Conservation (phyloP, 2,797 vertebrate genomes). For the Argya squamiceps region DNA sequence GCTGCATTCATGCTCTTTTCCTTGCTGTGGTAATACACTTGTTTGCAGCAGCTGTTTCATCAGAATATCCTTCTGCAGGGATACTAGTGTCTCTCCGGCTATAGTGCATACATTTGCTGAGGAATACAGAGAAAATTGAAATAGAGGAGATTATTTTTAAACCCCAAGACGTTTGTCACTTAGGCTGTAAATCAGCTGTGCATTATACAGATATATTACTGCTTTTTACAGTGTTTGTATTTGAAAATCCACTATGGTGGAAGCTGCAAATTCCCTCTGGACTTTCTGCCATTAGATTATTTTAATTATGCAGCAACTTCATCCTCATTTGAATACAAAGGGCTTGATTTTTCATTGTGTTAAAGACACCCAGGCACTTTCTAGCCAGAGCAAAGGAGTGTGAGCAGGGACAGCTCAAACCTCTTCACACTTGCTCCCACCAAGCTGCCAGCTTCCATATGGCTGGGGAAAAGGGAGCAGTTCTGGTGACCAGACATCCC, state of each 20-base stretch:
- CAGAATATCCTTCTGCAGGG: background rate
- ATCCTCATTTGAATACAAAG: slow-evolving; percentile 7
- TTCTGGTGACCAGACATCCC: background rate
- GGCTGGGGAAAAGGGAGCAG: background rate
- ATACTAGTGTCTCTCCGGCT: background rate
- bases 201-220: background rate
- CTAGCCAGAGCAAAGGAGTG: background rate
- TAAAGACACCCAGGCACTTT: background rate
- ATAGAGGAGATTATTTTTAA: slow-evolving; percentile 4
- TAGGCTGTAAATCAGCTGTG: background rate
- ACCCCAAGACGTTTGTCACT: background rate
- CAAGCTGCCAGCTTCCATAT: background rate
- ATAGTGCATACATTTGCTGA: background rate
- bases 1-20: background rate
- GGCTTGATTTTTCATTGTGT: background rate
- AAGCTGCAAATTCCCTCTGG: background rate
- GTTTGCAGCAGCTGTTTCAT: background rate
- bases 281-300: background rate
- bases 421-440: background rate
- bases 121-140: background rate
- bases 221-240: background rate
- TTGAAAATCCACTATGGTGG: background rate
- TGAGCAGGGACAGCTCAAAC: background rate
- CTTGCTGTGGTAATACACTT: background rate
- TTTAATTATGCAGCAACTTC: slow-evolving; percentile 14